Base-by-base conservation (phyloP, 2,113 vertebrate species). In the Pagrus major region DNA sequence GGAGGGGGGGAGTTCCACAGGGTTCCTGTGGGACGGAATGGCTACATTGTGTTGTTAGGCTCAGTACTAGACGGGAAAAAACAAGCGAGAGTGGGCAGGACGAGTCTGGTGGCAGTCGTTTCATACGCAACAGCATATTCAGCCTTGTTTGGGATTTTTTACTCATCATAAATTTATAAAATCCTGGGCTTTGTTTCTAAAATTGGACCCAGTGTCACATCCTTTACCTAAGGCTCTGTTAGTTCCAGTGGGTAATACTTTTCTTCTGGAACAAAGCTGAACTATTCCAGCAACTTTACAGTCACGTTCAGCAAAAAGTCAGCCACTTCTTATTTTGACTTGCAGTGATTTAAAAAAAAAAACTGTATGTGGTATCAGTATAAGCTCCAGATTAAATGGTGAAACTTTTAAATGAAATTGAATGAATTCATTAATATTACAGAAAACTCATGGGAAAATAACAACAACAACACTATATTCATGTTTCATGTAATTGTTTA, bases 51-150 rank as follows among this genome's bases (percentile, higher is more conserved):
- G 15, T 64, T 49, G 31, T 42, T 20, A 52, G 33, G 20, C 20
- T 39, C 56, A 6, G 23, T n/a, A 6, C 6, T n/a, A 14, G 64
- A 56, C 71, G 63, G 64, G 56, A 81, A 79, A n/a, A 47, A 18
- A 2, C 29, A 29, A 42, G 16, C 10, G 4, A 11, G 27, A 49
- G 54, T 8, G 1, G n/a, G n/a, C 11, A n/a, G 70, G 10, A n/a
- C n/a, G n/a, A 58, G 5, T 42, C 35, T 58, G 39, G 18, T 25
- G 25, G 18, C 21, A 12, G 23, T n/a, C 47, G 25, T 58, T 61
- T 21, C 18, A 23, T 31, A 21, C 0, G 0, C 37, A 42, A 20
- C 37, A 54, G 21, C 12, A 12, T 33, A 8, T 52, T 42, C 14
- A 8, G 33, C 20, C 33, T 52, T 37, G 44, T 37, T 51, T 41